These are phyloP conservation scores for Neuroscelio doddi DNA, from an alignment of 2,888 invertebrate species.

Conservation along the genomic window DNA sequence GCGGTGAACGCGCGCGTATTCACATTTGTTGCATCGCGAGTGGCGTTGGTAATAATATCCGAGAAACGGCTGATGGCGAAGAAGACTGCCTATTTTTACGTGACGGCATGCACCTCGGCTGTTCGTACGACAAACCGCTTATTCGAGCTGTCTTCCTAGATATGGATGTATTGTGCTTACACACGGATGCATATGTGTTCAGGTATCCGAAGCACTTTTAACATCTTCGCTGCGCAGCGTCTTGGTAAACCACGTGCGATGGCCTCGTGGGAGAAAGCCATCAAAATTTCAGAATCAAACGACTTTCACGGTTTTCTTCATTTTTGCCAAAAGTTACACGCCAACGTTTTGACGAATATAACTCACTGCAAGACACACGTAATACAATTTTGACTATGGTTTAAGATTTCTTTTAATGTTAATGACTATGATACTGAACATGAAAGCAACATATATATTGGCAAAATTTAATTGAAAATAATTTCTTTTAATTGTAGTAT, in stretches of 20 bases:
- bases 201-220: neutral
- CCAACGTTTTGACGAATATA: neutral
- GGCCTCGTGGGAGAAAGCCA: neutral
- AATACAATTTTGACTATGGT: too few species aligned
- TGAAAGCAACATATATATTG: too few species aligned
- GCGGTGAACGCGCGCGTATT: too few species aligned
- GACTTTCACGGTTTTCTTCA: slow-evolving; percentile 8
- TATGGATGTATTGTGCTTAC: too few species aligned
- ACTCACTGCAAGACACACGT: neutral
- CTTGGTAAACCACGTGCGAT: neutral
- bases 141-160: slow-evolving; percentile 9
- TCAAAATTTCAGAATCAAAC: slow-evolving; percentile 3
- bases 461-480: too few species aligned
- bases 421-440: too few species aligned
- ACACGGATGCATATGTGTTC: neutral
- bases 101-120: slow-evolving; percentile 63
- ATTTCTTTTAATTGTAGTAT: neutral
- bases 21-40: too few species aligned
- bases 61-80: slow-evolving; percentile 44
- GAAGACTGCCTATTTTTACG: slow-evolving; percentile 56
- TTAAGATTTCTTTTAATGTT: too few species aligned
- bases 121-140: slow-evolving; percentile 11
- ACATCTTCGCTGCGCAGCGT: too few species aligned
- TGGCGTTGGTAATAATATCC: too few species aligned
- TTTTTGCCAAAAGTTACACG: neutral